Conservation (phyloP, 2,113 vertebrate genomes). For the Vulpes ferrilata region DNA sequence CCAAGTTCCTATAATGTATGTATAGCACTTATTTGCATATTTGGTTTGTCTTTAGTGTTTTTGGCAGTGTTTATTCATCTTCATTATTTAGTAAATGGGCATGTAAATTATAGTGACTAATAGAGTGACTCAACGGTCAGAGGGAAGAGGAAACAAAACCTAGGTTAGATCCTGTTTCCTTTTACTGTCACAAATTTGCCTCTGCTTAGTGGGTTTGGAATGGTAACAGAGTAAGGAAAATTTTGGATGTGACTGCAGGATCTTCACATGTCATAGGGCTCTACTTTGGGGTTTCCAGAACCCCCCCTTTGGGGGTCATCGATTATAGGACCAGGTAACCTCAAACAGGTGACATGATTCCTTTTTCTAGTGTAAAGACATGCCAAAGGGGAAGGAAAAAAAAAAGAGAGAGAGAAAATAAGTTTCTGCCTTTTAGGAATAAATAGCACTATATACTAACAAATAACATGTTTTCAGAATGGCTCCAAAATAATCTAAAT, state of each 20-base stretch:
- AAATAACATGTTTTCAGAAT: background rate
- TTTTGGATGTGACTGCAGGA: background rate
- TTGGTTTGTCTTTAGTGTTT: conserved; percentile 17
- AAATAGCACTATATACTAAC: background rate
- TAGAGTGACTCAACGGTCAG: background rate
- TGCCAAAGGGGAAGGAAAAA: background rate
- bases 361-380: background rate
- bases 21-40: background rate
- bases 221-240: background rate
- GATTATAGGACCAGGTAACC: background rate
- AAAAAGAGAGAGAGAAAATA: background rate
- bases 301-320: background rate
- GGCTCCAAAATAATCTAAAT: background rate
- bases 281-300: background rate
- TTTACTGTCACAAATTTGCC: background rate
- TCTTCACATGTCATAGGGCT: background rate
- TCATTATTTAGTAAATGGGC: background rate
- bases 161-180: background rate
- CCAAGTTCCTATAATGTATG: background rate
- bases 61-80: background rate
- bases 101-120: background rate
- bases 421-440: background rate
- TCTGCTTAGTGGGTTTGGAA: background rate
- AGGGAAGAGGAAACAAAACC: background rate
- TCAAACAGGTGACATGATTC: background rate